Evolutionary conservation across 2,888 invertebrate species (phyloP).

Genomic region (Carterocephalus palaemon): DNA sequence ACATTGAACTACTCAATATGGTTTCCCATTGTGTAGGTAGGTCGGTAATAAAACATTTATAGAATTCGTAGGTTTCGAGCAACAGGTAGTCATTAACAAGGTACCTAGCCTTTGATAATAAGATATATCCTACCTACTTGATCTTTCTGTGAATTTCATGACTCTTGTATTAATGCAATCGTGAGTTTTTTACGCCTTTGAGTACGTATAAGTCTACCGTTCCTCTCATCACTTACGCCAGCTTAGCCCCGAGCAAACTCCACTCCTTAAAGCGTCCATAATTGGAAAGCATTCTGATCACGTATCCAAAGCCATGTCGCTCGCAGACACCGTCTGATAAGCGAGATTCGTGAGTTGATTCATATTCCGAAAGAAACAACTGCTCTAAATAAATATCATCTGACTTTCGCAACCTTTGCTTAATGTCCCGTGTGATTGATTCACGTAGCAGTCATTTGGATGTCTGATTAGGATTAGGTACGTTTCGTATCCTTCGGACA

Average conservation of each 20-base stretch:
- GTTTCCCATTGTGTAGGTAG: no score
- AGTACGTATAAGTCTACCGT: conserved; percentile 15
- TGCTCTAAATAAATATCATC: conserved; percentile 33
- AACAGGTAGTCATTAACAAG: no score
- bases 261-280: conserved; percentile 48
- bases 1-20: no score
- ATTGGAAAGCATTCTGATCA: conserved; percentile 64
- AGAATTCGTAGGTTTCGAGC: no score
- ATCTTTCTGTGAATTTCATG: no score
- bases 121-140: no score
- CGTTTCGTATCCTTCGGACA: no score
- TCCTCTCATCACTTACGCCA: conserved; percentile 29
- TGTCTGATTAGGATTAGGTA: no score
- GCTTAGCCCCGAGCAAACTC: conserved; percentile 32
- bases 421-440: no score
- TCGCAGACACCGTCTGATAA: conserved; percentile 60
- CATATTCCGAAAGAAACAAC: conserved; percentile 53
- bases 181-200: conserved; percentile 4
- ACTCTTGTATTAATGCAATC: not conserved
- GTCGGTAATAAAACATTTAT: no score
- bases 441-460: no score
- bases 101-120: no score
- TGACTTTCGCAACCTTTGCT: conserved; percentile 1
- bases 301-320: conserved; percentile 66
- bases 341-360: conserved; percentile 54